These are phyloP conservation scores for Xenotilapia leptura DNA, from an alignment of 2,113 vertebrate genomes.

Conservation along the genomic window DNA sequence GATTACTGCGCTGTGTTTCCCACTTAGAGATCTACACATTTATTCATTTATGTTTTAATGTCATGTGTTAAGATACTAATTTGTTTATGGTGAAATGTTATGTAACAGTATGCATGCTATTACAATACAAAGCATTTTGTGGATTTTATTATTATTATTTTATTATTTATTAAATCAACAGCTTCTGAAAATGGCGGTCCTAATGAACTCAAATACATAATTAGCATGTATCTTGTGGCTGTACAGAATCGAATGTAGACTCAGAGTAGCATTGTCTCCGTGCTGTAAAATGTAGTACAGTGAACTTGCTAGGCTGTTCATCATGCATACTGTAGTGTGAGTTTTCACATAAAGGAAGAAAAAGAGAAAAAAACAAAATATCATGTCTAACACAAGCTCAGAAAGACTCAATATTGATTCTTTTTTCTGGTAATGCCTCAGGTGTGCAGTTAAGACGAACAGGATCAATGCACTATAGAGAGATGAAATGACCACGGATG, in stretches of 20 bases:
- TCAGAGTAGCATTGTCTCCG: neutral
- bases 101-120: neutral
- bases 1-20: neutral
- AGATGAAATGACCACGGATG: neutral
- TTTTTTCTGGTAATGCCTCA: neutral
- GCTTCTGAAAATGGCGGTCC: neutral
- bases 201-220: neutral
- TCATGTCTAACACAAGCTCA: constrained; percentile 5
- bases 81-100: neutral
- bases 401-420: constrained; percentile 11
- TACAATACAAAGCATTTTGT: neutral
- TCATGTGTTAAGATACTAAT: neutral
- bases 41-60: neutral
- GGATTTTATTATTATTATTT: neutral
- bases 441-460: constrained; percentile 5
- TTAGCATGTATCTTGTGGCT: neutral
- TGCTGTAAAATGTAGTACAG: neutral
- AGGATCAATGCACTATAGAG: constrained; percentile 1
- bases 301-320: neutral
- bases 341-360: neutral
- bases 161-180: neutral
- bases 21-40: neutral
- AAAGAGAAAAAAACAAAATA: neutral
- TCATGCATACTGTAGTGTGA: neutral
- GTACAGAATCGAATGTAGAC: neutral